Conservation (phyloP, 23 tunicate genomes). For the Ciona savignyi region DNA sequence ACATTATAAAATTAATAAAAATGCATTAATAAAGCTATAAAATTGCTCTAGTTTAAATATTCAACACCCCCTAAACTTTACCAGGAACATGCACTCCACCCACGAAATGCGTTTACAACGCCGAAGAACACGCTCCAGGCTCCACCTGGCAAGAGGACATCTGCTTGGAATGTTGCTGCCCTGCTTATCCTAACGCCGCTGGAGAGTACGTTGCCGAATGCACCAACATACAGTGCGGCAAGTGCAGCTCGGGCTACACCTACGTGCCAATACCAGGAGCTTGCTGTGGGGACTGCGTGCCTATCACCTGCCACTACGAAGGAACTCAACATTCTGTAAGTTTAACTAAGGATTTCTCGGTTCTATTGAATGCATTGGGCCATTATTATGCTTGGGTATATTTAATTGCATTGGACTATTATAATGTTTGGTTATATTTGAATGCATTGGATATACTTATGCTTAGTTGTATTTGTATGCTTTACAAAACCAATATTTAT, state of each 20-base stretch:
- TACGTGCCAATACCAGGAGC: constrained; percentile 90
- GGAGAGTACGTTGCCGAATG: constrained; percentile 84
- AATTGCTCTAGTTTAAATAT: too few species aligned
- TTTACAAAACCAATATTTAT: too few species aligned
- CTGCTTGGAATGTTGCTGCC: constrained; percentile 82
- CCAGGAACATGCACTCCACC: constrained; percentile 88
- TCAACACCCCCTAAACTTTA: too few species aligned
- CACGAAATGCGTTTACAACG: constrained; percentile 61
- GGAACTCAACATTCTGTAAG: constrained; percentile 62
- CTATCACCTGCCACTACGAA: constrained; percentile 79
- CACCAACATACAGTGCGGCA: constrained; percentile 74
- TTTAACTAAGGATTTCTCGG: too few species aligned
- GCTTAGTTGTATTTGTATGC: too few species aligned
- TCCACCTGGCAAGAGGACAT: constrained; percentile 83
- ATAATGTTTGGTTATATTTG: too few species aligned
- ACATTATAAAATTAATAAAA: too few species aligned
- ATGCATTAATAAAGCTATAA: too few species aligned
- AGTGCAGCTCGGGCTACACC: constrained; percentile 85
- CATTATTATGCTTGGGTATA: too few species aligned
- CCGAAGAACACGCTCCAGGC: constrained; percentile 58
- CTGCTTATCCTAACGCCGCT: constrained; percentile 29
- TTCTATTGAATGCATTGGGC: too few species aligned
- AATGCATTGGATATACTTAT: too few species aligned
- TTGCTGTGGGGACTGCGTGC: constrained; percentile 98
- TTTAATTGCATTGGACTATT: too few species aligned